Conservation (phyloP, 2,888 invertebrate genomes). For the Lathronympha strigana region DNA sequence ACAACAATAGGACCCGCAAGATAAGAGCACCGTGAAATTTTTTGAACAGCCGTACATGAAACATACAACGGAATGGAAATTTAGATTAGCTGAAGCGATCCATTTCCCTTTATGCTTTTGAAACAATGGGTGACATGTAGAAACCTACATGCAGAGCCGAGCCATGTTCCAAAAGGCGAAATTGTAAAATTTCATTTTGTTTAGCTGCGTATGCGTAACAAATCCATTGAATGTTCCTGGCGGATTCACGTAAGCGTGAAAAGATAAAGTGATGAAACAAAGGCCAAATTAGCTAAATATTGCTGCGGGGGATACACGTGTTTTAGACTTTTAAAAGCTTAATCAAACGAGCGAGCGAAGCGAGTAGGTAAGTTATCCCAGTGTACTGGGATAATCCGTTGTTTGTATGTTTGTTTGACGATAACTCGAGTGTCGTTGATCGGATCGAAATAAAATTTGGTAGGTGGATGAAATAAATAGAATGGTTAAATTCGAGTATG, state of each 20-base stretch:
- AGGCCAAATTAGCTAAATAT: constrained; percentile 41
- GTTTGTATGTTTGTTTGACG: too few relatives aligned
- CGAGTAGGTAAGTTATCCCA: too few relatives aligned
- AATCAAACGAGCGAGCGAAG: too few relatives aligned
- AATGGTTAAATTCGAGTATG: too few relatives aligned
- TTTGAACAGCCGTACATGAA: constrained; percentile 38
- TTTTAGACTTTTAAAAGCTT: not conserved
- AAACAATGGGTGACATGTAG: constrained; percentile 42
- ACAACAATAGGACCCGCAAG: constrained; percentile 27
- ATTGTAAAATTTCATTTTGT: constrained; percentile 43
- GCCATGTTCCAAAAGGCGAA: constrained; percentile 33
- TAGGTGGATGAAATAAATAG: too few relatives aligned
- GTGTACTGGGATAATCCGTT: too few relatives aligned
- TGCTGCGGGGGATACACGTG: not conserved
- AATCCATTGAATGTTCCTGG: constrained; percentile 41
- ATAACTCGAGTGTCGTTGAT: too few relatives aligned
- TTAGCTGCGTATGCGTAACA: constrained; percentile 40
- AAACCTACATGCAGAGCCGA: constrained; percentile 10
- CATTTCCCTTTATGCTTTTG: constrained; percentile 43
- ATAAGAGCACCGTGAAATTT: constrained; percentile 42
- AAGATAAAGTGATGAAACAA: constrained; percentile 40
- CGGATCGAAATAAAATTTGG: too few relatives aligned
- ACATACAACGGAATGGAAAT: constrained; percentile 43
- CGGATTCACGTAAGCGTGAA: constrained; percentile 40
- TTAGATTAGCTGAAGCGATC: constrained; percentile 45